Evolutionary conservation across 2,113 vertebrate genomes (phyloP).

Genomic region (Australoheros scitulus): DNA sequence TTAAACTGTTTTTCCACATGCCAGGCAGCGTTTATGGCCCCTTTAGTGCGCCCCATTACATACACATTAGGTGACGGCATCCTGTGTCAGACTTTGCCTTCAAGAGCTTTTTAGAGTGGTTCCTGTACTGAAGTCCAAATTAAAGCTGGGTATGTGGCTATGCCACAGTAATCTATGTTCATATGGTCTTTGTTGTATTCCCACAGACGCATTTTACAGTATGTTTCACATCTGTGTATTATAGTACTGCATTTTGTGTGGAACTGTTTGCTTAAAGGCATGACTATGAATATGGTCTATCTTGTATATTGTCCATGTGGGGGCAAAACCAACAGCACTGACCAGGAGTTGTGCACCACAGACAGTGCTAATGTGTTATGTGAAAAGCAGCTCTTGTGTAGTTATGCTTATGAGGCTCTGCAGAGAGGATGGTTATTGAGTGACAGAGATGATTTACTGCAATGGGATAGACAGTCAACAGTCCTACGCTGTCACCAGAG

Average conservation of each 20-base stretch:
- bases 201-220: not conserved
- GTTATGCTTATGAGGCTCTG: conserved; percentile 72
- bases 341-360: conserved; percentile 24
- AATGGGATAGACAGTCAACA: conserved; percentile 54
- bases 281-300: not conserved
- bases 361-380: conserved; percentile 39
- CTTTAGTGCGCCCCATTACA: conserved; percentile 53
- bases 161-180: conserved; percentile 8
- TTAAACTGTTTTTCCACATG: conserved; percentile 42
- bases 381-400: conserved; percentile 54
- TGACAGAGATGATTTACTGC: conserved; percentile 67
- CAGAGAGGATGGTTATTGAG: conserved; percentile 50
- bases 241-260: not conserved
- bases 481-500: not conserved
- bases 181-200: not conserved
- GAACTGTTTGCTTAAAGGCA: conserved; percentile 11
- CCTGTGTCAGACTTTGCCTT: conserved; percentile 32
- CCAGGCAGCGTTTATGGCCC: conserved; percentile 26
- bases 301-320: not conserved
- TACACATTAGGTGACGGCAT: conserved; percentile 35
- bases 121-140: conserved; percentile 16
- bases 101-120: conserved; percentile 39
- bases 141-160: conserved; percentile 13
- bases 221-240: conserved; percentile 18
- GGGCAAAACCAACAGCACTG: conserved; percentile 7